These are phyloP conservation scores for Pelosia muscerda DNA, from an alignment of 2,888 invertebrate species.

Conservation along the genomic window DNA sequence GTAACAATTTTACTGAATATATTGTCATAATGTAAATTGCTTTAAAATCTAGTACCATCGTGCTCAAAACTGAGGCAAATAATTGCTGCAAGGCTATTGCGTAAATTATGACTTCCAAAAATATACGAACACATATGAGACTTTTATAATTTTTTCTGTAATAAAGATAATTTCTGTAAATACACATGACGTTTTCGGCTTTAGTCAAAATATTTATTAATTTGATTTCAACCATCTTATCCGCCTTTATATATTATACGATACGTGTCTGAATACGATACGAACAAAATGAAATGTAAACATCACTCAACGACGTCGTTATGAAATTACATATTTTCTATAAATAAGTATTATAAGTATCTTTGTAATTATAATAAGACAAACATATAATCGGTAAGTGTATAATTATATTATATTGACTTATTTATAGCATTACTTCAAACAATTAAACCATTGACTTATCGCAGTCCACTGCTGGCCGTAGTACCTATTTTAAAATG, in stretches of 20 bases:
- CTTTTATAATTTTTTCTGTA: not conserved
- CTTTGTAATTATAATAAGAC: not conserved
- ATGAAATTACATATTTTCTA: too few relatives aligned
- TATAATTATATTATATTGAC: not conserved
- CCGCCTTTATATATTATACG: not conserved
- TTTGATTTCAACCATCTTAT: constrained; percentile 5
- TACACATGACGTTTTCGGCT: constrained; percentile 10
- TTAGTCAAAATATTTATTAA: constrained; percentile 1
- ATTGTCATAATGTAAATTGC: not conserved
- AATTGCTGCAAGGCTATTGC: not conserved
- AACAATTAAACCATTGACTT: too few relatives aligned
- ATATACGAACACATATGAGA: not conserved
- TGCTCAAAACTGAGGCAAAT: not conserved
- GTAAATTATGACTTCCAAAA: not conserved
- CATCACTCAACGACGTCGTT: too few relatives aligned
- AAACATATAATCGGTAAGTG: not conserved
- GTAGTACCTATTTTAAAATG: not conserved
- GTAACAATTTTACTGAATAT: not conserved
- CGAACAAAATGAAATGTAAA: not conserved
- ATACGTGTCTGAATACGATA: not conserved
- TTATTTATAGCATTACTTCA: too few relatives aligned
- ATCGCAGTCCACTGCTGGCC: too few relatives aligned
- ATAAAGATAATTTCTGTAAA: constrained; percentile 13
- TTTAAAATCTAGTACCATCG: not conserved
- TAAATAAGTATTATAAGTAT: not conserved